Percentiles rank a stretch among this genome's conserved stretches.
phyloP scores from a whole-genome alignment of 2,888 invertebrate genomes.

The Leucophenga maculata region DNA sequence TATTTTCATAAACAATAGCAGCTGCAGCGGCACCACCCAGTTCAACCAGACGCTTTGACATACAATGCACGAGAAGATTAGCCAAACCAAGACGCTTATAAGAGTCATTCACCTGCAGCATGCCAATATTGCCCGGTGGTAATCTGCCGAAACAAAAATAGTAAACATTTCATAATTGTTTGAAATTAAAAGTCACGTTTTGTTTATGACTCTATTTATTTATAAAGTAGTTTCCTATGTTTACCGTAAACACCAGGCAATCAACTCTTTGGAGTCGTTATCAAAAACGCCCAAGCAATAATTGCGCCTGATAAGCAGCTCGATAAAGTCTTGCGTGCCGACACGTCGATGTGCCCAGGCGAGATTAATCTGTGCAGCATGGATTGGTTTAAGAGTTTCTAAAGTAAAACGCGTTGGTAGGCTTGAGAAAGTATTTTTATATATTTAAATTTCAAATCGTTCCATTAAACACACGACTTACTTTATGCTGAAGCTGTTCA shows the following conservation, averaged over 20 bases:
- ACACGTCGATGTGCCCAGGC: constrained; percentile 33
- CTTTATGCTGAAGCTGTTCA: not conserved
- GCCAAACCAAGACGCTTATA: constrained; percentile 64
- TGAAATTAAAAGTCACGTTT: no score
- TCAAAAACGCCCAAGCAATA: constrained; percentile 39
- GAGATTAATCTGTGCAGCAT: constrained; percentile 25
- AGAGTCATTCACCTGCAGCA: constrained; percentile 60
- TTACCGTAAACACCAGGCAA: constrained; percentile 44
- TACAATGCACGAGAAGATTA: constrained; percentile 53
- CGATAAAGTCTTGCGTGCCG: constrained; percentile 37
- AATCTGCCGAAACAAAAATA: constrained; percentile 42
- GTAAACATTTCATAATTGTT: no score
- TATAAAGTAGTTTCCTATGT: not conserved
- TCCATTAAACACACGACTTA: not conserved
- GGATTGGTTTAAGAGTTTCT: constrained; percentile 20
- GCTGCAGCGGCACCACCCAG: constrained; percentile 56
- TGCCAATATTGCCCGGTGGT: constrained; percentile 57
- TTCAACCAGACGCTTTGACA: constrained; percentile 55
- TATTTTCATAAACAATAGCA: constrained; percentile 55
- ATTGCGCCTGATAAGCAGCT: constrained; percentile 35
- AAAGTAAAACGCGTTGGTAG: constrained; percentile 36
- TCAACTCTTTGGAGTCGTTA: constrained; percentile 29
- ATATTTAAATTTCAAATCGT: not conserved
- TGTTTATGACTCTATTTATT: no score
- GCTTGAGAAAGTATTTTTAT: constrained; percentile 7